Conservation (phyloP, 2,797 vertebrate genomes). For the Rhabdophis nuchalis region DNA sequence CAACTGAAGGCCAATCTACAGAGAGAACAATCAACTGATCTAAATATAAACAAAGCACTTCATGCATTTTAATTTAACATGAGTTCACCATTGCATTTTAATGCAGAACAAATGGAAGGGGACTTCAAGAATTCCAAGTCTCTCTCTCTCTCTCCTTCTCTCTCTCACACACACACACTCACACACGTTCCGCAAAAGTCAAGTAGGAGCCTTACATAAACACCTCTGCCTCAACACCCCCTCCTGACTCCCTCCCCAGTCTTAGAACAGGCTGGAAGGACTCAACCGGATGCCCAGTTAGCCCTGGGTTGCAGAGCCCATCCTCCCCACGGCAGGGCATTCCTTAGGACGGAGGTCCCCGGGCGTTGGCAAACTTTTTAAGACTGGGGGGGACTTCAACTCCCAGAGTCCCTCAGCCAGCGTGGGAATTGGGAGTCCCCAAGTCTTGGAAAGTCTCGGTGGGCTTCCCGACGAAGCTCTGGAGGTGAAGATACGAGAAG, state of each 20-base stretch:
- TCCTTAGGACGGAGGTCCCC: not conserved
- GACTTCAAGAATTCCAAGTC: not conserved
- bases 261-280: not conserved
- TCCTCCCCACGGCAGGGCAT: not conserved
- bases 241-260: not conserved
- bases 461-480: not conserved
- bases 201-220: not conserved
- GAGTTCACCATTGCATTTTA: not conserved
- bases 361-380: not conserved
- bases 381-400: not conserved
- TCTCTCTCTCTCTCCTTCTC: too few species aligned
- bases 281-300: too few species aligned
- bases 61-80: not conserved
- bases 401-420: not conserved
- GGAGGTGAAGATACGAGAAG: not conserved
- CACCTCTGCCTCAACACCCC: not conserved
- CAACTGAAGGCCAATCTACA: not conserved
- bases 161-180: too few species aligned
- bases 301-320: not conserved
- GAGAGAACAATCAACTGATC: not conserved
- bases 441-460: not conserved
- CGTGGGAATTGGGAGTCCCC: not conserved
- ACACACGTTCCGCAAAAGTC: not conserved
- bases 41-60: not conserved
- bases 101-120: not conserved